Percentiles rank a stretch among this genome's conserved stretches.
These are phyloP conservation scores for Rotaria macrura DNA, from an alignment of 2,888 invertebrate species.

Conservation along the genomic window DNA sequence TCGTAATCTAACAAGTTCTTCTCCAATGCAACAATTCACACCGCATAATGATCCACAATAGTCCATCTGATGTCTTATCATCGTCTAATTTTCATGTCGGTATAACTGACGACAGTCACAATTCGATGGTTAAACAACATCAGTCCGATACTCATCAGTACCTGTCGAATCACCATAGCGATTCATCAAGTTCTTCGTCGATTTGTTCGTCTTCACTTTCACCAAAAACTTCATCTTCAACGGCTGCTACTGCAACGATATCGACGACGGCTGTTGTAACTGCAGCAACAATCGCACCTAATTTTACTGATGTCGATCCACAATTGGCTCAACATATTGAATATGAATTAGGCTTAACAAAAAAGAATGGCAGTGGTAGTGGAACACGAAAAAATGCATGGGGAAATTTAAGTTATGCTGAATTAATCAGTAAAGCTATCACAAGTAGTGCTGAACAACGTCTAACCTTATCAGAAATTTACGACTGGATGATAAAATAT, in stretches of 20 bases:
- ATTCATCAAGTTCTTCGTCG: conserved; percentile 5
- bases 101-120: neutral
- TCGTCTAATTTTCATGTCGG: neutral
- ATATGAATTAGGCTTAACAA: conserved; percentile 21
- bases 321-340: conserved; percentile 19
- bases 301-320: neutral
- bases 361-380: neutral
- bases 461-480: conserved; percentile 91
- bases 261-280: neutral
- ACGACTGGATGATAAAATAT: conserved; percentile 99
- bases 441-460: conserved; percentile 85
- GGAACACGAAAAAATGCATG: conserved; percentile 55
- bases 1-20: neutral
- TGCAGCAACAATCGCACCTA: neutral
- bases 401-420: conserved; percentile 95
- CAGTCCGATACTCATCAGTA: neutral
- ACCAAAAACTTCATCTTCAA: neutral
- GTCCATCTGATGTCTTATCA: neutral
- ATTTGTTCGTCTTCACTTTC: conserved; percentile 15
- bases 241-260: neutral
- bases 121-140: neutral
- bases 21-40: neutral
- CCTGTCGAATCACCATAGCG: neutral
- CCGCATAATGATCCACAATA: neutral
- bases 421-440: conserved; percentile 96